A percentile compares a stretch with the other conserved stretches of the same genome.
Evolutionary conservation across 1,140 invertebrate species (phyloP).

Genomic region (Heterodera schachtii): DNA sequence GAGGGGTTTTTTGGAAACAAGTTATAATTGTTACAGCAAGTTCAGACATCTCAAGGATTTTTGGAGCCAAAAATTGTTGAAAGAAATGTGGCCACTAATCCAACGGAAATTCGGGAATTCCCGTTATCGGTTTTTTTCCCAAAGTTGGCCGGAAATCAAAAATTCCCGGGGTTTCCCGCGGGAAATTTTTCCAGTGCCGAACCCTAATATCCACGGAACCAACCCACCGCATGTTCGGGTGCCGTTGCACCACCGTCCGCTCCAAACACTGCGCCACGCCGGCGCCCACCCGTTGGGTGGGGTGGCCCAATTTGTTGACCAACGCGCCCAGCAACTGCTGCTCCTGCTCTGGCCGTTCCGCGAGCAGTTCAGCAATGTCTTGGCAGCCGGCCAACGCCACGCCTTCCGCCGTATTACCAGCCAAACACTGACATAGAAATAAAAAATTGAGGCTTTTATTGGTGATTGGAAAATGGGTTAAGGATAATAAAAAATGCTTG

Average conservation of each 20-base stretch:
- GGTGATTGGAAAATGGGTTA: no score
- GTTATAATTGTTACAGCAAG: no score
- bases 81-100: not conserved
- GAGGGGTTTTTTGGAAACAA: no score
- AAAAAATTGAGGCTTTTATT: no score
- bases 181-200: no score
- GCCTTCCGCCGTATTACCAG: slow-evolving; percentile 49
- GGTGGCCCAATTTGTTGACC: slow-evolving; percentile 94
- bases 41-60: not conserved
- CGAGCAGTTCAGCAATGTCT: slow-evolving; percentile 77
- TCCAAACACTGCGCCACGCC: slow-evolving; percentile 85
- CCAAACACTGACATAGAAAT: slow-evolving; percentile 9
- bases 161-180: no score
- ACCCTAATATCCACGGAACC: not conserved
- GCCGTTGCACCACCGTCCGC: slow-evolving; percentile 74
- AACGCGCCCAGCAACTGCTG: slow-evolving; percentile 77
- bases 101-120: no score
- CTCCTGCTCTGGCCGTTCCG: slow-evolving; percentile 84
- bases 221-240: slow-evolving; percentile 85
- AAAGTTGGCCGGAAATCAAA: no score
- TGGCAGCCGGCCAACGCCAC: slow-evolving; percentile 49
- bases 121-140: no score
- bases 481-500: no score
- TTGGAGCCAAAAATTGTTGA: not conserved
- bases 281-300: slow-evolving; percentile 81